Conservation (phyloP, 2,797 vertebrate genomes). For the Synaphobranchus kaupii region DNA sequence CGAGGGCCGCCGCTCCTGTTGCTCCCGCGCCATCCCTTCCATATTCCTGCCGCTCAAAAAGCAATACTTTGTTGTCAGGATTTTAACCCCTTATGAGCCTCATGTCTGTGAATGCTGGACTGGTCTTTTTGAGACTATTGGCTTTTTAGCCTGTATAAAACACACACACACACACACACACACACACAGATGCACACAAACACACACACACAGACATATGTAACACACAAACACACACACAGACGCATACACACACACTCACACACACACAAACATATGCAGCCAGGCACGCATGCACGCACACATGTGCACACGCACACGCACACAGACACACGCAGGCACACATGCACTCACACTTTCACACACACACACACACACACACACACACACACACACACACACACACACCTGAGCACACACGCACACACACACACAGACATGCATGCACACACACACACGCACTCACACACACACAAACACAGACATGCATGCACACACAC, state of each 20-base stretch:
- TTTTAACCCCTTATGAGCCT: slow-evolving; percentile 16
- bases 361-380: no score
- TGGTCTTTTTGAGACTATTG: background rate
- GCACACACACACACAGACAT: background rate
- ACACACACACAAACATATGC: no score
- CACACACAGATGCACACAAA: no score
- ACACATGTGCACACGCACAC: no score
- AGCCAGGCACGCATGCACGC: no score
- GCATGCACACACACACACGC: slow-evolving; percentile 4
- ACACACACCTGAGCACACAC: background rate
- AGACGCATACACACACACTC: no score
- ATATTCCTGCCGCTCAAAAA: slow-evolving; percentile 36
- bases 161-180: no score
- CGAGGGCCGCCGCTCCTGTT: slow-evolving; percentile 35
- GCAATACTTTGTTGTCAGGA: slow-evolving; percentile 48
- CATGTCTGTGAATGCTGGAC: background rate
- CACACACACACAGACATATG: no score
- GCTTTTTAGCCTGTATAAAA: background rate
- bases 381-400: no score
- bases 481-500: background rate
- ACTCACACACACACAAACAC: slow-evolving; percentile 6
- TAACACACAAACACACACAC: no score
- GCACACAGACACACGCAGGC: no score
- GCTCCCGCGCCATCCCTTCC: slow-evolving; percentile 34
- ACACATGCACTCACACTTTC: no score